Evolutionary conservation across 2,888 invertebrate genomes (phyloP).

Genomic region (Spisula solida): DNA sequence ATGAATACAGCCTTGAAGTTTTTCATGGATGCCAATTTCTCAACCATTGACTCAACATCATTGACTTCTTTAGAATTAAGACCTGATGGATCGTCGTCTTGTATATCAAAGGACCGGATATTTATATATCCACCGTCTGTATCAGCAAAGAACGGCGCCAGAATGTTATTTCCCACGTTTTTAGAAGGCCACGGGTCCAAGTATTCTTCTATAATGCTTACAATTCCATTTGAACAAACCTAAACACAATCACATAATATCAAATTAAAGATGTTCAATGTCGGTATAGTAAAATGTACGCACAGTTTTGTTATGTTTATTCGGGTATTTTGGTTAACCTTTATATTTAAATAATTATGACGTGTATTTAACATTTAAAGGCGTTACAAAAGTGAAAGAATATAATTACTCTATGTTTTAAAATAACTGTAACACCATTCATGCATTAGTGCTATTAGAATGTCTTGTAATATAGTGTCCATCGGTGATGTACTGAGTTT

Average conservation of each 20-base stretch:
- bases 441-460: too few species aligned
- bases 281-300: too few species aligned
- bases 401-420: too few species aligned
- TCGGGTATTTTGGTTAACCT: too few species aligned
- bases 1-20: conserved; percentile 27
- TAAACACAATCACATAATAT: not conserved
- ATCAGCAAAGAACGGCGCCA: conserved; percentile 37
- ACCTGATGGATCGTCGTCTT: too few species aligned
- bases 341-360: too few species aligned
- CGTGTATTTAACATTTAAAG: too few species aligned
- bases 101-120: conserved; percentile 10
- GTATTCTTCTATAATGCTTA: not conserved
- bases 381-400: too few species aligned
- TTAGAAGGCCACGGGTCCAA: not conserved
- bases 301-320: too few species aligned
- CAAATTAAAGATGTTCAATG: not conserved
- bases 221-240: conserved; percentile 34
- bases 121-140: conserved; percentile 9
- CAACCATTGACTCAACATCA: conserved; percentile 16
- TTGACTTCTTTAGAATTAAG: not conserved
- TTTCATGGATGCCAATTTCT: conserved; percentile 1
- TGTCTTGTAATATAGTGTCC: too few species aligned
- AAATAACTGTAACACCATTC: too few species aligned
- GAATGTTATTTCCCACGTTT: not conserved
- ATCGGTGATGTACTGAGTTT: too few species aligned